Conservation (phyloP, 1,140 invertebrate genomes). For the Lutraria rhynchaena region DNA sequence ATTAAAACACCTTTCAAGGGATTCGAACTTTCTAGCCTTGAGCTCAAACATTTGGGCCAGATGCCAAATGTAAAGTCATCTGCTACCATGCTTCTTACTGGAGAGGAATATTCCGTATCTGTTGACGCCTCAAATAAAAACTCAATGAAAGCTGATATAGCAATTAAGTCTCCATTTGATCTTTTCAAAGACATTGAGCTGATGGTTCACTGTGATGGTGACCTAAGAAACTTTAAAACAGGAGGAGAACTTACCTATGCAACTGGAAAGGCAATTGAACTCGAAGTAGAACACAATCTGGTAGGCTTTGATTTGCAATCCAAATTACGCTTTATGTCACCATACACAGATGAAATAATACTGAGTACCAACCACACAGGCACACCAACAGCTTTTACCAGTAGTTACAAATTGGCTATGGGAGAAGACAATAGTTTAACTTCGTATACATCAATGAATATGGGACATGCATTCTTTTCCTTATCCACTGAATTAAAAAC, state of each 20-base stretch:
- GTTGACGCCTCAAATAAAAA: not conserved
- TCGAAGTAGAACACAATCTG: conserved; percentile 10
- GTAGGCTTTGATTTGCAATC: not conserved
- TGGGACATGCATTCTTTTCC: not conserved
- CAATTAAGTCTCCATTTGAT: conserved; percentile 22
- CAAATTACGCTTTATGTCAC: conserved; percentile 28
- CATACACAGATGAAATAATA: conserved; percentile 47
- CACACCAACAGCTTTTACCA: conserved; percentile 14
- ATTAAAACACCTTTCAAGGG: conserved; percentile 26
- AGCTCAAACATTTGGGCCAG: conserved; percentile 1
- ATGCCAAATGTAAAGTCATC: conserved; percentile 24
- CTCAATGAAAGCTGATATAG: not conserved
- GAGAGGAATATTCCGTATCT: not conserved
- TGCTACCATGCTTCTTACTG: not conserved
- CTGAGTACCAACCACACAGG: conserved; percentile 30
- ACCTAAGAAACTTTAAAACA: conserved; percentile 14
- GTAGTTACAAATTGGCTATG: not conserved
- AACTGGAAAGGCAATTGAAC: conserved; percentile 22
- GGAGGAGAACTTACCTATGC: conserved; percentile 25
- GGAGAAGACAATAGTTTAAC: not conserved
- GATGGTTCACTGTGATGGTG: not conserved
- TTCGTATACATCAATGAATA: conserved; percentile 16
- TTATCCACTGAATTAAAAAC: not conserved
- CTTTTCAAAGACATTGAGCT: conserved; percentile 12
- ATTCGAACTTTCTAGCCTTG: not conserved